Percentiles rank a stretch among this genome's conserved stretches.
phyloP scores from a whole-genome alignment of 2,113 vertebrate genomes.

The Uria lomvia region DNA sequence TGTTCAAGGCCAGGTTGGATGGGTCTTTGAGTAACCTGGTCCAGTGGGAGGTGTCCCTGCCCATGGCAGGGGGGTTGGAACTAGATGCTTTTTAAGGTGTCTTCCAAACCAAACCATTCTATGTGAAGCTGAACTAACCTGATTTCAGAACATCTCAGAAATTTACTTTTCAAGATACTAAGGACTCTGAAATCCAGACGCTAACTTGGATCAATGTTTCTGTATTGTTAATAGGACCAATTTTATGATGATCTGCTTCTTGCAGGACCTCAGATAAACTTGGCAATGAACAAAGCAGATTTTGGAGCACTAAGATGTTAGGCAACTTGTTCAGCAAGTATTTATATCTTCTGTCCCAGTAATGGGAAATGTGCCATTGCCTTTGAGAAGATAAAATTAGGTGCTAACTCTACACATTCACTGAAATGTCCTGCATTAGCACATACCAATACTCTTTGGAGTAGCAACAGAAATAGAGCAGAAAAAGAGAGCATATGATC shows the following conservation, averaged over 20 bases:
- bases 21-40: neutral
- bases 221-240: neutral
- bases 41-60: neutral
- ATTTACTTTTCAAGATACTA: neutral
- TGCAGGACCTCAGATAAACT: neutral
- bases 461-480: neutral
- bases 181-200: neutral
- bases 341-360: neutral
- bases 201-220: neutral
- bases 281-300: neutral
- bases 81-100: neutral
- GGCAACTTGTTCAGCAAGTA: neutral
- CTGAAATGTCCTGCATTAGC: neutral
- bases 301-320: neutral
- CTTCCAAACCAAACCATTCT: neutral
- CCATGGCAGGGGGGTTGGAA: neutral
- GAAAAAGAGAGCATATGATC: neutral
- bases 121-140: neutral
- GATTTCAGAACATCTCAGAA: neutral
- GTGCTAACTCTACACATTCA: neutral
- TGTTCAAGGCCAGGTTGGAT: neutral
- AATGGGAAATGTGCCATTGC: neutral
- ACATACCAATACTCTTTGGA: neutral
- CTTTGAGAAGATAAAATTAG: neutral
- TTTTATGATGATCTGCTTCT: neutral